Evolutionary conservation across 2,888 invertebrate genomes (phyloP).

Genomic region (Myopa tessellatipennis): DNA sequence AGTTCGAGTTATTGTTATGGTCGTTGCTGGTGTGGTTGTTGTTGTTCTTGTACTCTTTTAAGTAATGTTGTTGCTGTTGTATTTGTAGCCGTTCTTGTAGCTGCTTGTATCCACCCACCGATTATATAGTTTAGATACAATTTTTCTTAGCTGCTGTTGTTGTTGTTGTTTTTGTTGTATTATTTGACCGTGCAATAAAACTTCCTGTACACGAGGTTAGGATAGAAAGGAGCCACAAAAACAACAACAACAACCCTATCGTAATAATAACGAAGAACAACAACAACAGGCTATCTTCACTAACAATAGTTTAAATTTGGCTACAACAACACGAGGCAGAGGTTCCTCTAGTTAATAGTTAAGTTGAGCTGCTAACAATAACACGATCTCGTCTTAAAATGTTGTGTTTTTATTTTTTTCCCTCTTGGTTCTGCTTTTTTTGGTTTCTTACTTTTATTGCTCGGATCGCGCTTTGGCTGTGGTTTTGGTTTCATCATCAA

Average conservation of each 20-base stretch:
- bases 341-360: not conserved
- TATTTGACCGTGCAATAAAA: constrained; percentile 31
- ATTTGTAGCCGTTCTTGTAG: constrained; percentile 40
- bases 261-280: too few relatives aligned
- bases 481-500: constrained; percentile 18
- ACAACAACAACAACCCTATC: not conserved
- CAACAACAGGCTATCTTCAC: not conserved
- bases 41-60: not conserved
- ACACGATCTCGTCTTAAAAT: constrained; percentile 36
- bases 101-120: constrained; percentile 52
- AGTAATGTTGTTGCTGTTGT: constrained; percentile 46
- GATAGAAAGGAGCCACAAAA: not conserved
- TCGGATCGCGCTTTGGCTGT: not conserved
- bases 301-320: constrained; percentile 36
- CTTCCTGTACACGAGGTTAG: constrained; percentile 16
- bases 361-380: constrained; percentile 31
- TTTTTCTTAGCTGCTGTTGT: constrained; percentile 4
- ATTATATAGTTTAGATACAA: constrained; percentile 53
- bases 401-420: not conserved
- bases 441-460: not conserved
- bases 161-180: constrained; percentile 11
- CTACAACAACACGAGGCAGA: constrained; percentile 16
- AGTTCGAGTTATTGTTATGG: constrained; percentile 45
- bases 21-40: constrained; percentile 38
- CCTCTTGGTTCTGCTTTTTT: not conserved